Conservation (phyloP, 2,797 vertebrate species). For the Anguilla megastoma region DNA sequence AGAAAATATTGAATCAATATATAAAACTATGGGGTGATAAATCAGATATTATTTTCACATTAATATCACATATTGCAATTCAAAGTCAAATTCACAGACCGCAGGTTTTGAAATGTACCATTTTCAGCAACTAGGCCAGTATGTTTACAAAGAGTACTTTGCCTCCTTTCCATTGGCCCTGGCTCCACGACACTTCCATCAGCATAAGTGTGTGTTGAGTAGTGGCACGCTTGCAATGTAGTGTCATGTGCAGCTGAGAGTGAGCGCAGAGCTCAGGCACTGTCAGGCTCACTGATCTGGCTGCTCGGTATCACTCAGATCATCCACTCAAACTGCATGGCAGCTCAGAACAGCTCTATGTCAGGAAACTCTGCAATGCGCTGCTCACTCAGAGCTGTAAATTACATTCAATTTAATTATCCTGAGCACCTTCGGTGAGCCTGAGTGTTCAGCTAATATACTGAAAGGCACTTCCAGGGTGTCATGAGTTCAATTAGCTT, state of each 20-base stretch:
- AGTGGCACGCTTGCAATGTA: neutral
- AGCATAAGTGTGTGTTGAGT: neutral
- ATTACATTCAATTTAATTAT: conserved; percentile 1
- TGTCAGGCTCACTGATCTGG: neutral
- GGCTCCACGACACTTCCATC: neutral
- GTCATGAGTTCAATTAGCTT: neutral
- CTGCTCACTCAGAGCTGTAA: neutral
- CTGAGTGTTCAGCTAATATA: neutral
- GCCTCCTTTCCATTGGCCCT: neutral
- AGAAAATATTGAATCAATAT: neutral
- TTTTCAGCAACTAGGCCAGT: neutral
- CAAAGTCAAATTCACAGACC: neutral
- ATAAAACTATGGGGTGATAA: neutral
- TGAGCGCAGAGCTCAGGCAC: neutral
- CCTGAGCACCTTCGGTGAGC: neutral
- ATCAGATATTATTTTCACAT: neutral
- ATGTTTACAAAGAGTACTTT: neutral
- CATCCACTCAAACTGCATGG: neutral
- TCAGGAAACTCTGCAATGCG: neutral
- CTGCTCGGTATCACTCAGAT: neutral
- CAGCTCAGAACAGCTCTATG: neutral
- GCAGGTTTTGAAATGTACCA: neutral
- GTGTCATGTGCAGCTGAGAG: neutral
- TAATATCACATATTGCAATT: neutral
- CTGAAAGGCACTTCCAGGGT: neutral